These are phyloP conservation scores for Eupithecia pulchellata DNA, from an alignment of 2,888 invertebrate species.

Conservation along the genomic window DNA sequence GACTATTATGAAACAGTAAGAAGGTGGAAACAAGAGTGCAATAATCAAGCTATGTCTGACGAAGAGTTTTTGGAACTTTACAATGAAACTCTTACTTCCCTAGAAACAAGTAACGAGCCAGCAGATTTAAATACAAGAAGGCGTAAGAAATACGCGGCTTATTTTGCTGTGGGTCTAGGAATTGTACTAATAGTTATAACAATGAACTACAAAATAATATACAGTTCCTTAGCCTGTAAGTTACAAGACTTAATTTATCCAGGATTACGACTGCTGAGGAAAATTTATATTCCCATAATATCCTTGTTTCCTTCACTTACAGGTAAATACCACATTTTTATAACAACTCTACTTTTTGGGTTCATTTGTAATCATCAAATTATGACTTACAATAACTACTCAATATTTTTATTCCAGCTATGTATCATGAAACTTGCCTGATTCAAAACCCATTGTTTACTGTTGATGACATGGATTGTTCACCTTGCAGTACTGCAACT, in stretches of 20 bases:
- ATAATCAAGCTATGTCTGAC: constrained; percentile 85
- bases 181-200: constrained; percentile 40
- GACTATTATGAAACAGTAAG: constrained; percentile 84
- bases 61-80: constrained; percentile 87
- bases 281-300: constrained; percentile 91
- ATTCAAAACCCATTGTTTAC: constrained; percentile 93
- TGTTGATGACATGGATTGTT: constrained; percentile 93
- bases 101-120: constrained; percentile 50
- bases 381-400: background rate
- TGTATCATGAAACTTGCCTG: constrained; percentile 94
- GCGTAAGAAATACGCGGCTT: constrained; percentile 17
- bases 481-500: constrained; percentile 90
- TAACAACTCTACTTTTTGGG: background rate
- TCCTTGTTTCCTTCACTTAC: constrained; percentile 89
- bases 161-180: constrained; percentile 35
- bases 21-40: constrained; percentile 85
- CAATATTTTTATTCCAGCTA: constrained; percentile 80
- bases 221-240: constrained; percentile 88
- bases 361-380: background rate
- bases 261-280: constrained; percentile 89
- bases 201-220: constrained; percentile 86
- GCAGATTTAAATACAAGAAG: background rate
- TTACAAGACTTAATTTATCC: constrained; percentile 93
- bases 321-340: constrained; percentile 75
- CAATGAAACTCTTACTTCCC: constrained; percentile 71